These are phyloP conservation scores for Pontoporia blainvillei DNA, from an alignment of 2,113 vertebrate genomes.

Conservation along the genomic window DNA sequence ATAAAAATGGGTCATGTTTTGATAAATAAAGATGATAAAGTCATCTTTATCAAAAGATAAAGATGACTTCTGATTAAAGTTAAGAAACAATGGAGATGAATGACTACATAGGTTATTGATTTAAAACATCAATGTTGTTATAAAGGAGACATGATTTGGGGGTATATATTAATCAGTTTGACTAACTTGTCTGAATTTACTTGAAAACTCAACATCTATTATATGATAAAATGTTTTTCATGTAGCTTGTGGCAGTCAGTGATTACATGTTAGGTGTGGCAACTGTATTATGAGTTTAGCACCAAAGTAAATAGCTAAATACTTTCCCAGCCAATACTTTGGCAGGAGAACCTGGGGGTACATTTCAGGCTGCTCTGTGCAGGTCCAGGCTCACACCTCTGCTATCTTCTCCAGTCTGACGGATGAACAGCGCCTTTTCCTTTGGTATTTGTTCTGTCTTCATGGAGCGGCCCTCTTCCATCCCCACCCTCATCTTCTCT, in stretches of 20 bases:
- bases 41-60: too few relatives aligned
- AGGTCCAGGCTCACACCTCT: neutral
- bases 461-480: rapidly evolving
- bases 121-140: neutral
- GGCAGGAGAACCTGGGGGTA: neutral
- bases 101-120: neutral
- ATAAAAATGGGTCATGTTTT: neutral
- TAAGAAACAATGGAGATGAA: neutral
- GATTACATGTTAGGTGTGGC: rapidly evolving
- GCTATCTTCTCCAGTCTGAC: too few relatives aligned
- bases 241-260: neutral
- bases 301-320: neutral
- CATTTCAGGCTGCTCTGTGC: rapidly evolving
- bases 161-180: neutral
- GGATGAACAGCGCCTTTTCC: neutral
- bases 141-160: neutral
- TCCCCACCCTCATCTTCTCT: neutral
- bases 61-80: neutral
- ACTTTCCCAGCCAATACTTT: neutral
- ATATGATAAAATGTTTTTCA: neutral
- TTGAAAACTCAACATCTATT: neutral
- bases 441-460: neutral
- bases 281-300: neutral
- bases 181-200: neutral
- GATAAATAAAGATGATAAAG: too few relatives aligned